Conservation (phyloP, 2,888 invertebrate species). For the Tinea pellionella region DNA sequence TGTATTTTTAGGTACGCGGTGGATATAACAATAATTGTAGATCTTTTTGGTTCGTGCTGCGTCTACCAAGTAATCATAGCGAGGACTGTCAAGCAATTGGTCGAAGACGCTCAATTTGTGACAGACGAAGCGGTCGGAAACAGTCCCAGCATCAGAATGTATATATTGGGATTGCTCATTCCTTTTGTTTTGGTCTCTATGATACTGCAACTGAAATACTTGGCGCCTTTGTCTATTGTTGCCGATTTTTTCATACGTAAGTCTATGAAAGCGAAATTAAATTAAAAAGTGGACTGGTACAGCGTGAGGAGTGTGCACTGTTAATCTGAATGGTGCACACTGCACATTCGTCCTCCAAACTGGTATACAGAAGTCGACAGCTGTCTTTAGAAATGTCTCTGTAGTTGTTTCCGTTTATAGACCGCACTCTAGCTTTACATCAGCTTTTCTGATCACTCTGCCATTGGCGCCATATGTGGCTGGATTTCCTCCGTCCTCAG, state of each 20-base stretch:
- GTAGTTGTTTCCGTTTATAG: too few species aligned
- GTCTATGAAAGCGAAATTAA: slow-evolving; percentile 14
- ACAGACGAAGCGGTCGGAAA: slow-evolving; percentile 17
- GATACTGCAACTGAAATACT: slow-evolving; percentile 33
- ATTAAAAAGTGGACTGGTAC: too few species aligned
- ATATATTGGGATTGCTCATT: slow-evolving; percentile 25
- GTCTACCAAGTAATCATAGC: slow-evolving; percentile 32
- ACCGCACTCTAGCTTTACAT: too few species aligned
- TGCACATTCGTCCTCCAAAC: too few species aligned
- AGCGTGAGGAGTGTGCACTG: too few species aligned
- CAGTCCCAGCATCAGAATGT: slow-evolving; percentile 22
- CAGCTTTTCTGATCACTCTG: too few species aligned
- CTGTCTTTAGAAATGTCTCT: too few species aligned
- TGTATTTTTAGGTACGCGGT: slow-evolving; percentile 25
- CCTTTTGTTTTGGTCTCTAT: slow-evolving; percentile 33
- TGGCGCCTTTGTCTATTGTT: slow-evolving; percentile 39
- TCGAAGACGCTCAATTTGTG: slow-evolving; percentile 22
- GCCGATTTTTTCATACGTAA: slow-evolving; percentile 33
- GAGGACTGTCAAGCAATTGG: slow-evolving; percentile 29
- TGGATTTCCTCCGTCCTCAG: too few species aligned
- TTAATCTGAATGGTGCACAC: too few species aligned
- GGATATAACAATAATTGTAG: slow-evolving; percentile 26
- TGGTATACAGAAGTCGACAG: too few species aligned
- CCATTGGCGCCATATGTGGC: too few species aligned
- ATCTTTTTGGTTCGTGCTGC: slow-evolving; percentile 34